Evolutionary conservation across 2,797 vertebrate species (phyloP).

Genomic region (Anas flavirostris): DNA sequence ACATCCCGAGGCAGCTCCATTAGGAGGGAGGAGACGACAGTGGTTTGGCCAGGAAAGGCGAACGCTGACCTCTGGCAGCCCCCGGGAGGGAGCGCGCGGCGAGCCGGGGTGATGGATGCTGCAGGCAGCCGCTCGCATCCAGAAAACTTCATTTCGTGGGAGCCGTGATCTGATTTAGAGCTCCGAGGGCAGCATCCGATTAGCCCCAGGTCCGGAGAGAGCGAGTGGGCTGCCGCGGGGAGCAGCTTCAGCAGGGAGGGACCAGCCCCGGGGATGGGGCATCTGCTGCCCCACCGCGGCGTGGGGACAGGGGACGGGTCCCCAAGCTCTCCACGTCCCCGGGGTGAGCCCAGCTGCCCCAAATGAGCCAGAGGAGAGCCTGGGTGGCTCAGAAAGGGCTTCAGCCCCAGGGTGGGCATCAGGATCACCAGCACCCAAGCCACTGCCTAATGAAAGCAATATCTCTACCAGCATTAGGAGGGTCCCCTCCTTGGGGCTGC

Average conservation of each 20-base stretch:
- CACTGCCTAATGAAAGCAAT: too few relatives aligned
- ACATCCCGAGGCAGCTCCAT: neutral
- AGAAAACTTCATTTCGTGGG: slow-evolving; percentile 77
- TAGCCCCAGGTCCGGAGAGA: slow-evolving; percentile 50
- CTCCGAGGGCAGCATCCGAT: slow-evolving; percentile 70
- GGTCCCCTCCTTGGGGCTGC: fast-evolving
- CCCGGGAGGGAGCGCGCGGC: fast-evolving
- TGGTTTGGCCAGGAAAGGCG: neutral
- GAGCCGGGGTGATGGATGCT: slow-evolving; percentile 46
- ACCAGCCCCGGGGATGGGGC: neutral
- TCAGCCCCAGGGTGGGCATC: fast-evolving
- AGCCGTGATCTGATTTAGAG: slow-evolving; percentile 79
- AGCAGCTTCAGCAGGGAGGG: neutral
- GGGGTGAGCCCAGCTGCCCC: too few relatives aligned
- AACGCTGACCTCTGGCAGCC: neutral
- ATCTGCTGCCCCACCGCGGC: fast-evolving
- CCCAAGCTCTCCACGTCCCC: too few relatives aligned
- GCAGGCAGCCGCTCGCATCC: slow-evolving; percentile 11
- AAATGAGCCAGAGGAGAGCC: neutral
- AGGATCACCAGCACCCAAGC: neutral
- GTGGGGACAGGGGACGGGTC: too few relatives aligned
- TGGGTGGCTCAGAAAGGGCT: neutral
- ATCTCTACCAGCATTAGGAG: fast-evolving
- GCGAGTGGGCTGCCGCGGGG: neutral
- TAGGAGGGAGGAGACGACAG: neutral